Base-by-base conservation (phyloP, 1,140 invertebrate species). In the Trichonephila clavata region DNA sequence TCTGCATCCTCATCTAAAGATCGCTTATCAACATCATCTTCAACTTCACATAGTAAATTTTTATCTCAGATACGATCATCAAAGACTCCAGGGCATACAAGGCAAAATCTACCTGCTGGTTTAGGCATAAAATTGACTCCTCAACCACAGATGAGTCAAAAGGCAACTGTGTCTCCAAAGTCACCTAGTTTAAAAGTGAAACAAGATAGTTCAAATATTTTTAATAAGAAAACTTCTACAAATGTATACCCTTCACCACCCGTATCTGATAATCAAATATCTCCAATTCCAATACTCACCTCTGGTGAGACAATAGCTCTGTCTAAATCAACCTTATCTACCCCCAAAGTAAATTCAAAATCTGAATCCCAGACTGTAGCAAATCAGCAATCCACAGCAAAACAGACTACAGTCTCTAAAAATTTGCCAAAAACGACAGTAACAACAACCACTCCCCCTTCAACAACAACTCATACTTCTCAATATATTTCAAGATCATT, bases 121-220 rank as follows among this genome's bases (percentile, higher is more conserved):
- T 57, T 93, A 14, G 92, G 86, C 32, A 68, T 93, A 50, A 93
- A 93, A 80, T 27, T 93, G 24, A 88, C 43, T 50, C 18, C 83
- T 63, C 92, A 93, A 50, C 21, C 92, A 24, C 59, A 68, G 18
- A 13, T 86, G 14, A 68, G 24, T 27, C 83, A 80, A 18, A 24
- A 27, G n/a, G 20, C 43, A 16, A 59, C 84, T n/a, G 27, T 93
- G 18, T 88, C 86, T 43, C 84, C 84, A 60, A 93, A 93, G 80
- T 88, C 92, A n/a, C 21, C 86, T 4, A 68, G 60, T 27, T 16
- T 86, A 4, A 80, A 93, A 27, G 39, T 61, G 6, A 93, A 93
- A 63, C 59, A 59, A 63, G 92, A 93, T 16, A 81, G n/a, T 39
- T 8, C 92, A 60, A 63, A 57, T 93, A 80, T 93, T 24, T 93